A percentile compares a stretch with the other conserved stretches of the same genome.
Evolutionary conservation across 2,888 invertebrate genomes (phyloP).

Genomic region (Eupithecia centaureata): DNA sequence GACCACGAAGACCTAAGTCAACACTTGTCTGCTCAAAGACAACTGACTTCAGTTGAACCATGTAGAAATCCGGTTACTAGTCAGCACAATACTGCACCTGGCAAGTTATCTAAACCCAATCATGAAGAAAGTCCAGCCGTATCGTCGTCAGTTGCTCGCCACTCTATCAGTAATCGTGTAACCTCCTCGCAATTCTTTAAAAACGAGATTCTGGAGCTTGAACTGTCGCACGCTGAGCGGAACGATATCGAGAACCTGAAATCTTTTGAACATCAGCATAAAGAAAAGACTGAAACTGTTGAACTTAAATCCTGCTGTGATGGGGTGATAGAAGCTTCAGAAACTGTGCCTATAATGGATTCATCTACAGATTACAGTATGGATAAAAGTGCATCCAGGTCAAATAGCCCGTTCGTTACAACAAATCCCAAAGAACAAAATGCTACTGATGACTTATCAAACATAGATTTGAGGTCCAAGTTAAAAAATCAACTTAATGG

Average conservation of each 20-base stretch:
- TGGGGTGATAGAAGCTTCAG: not conserved
- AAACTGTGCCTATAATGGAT: not conserved
- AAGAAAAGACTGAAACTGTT: not conserved
- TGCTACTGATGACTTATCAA: not conserved
- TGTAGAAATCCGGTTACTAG: not conserved
- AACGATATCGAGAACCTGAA: not conserved
- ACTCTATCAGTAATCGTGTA: not conserved
- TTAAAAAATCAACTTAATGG: not conserved
- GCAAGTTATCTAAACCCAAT: not conserved
- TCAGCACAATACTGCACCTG: not conserved
- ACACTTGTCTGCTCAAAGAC: not conserved
- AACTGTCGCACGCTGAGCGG: not conserved
- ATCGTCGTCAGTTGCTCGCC: not conserved
- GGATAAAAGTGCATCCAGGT: not conserved
- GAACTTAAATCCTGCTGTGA: not conserved
- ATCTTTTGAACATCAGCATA: not conserved
- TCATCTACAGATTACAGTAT: not conserved
- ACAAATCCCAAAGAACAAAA: not conserved
- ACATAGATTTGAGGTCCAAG: not conserved
- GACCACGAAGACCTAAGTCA: not conserved
- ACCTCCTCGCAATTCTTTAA: slow-evolving; percentile 8
- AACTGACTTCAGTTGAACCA: not conserved
- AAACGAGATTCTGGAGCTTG: not conserved
- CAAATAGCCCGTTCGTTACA: not conserved
- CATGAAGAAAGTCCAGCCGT: not conserved